Base-by-base conservation (phyloP, 30 jellyfish, hydroid and myxozoan genomes). In the Morbakka virulenta region DNA sequence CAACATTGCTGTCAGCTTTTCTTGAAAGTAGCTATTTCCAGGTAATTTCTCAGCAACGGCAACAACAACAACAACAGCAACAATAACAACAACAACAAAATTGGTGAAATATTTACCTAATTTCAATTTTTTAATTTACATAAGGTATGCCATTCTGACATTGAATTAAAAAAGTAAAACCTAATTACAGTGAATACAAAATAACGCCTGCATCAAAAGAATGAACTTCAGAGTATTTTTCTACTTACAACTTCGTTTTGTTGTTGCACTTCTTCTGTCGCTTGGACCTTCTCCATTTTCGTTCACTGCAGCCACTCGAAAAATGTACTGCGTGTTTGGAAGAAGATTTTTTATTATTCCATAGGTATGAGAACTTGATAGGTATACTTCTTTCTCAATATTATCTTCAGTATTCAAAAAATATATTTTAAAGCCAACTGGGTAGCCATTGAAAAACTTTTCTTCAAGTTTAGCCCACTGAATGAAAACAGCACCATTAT, bases 241-340 rank as follows among this genome's bases (percentile, higher is more conserved):
- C n/a, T n/a, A n/a, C 85, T 81, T 70, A 81, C 93, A 74, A 52
- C 77, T 81, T 32, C 80, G 81, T 21, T 34, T 32, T 29, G 93
- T 81, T 17, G 80, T 57, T 0, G 82, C 87, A 52, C 76, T 88
- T 20, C 74, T 61, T 23, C 95, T 47, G 23, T 74, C 81, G 49
- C 95, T 74, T 27, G 95, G 95, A 13, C 95, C 95, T 2, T 61
- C 53, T 1, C 95, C 95, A 2, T 82, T 79, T 25, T 75, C 50
- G 21, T 84, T 84, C 80, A 68, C 26, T 34, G 28, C 85, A 32
- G 89, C 75, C 23, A 84, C 95, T 12, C 76, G 89, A 13, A 84
- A 35, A 33, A 84, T 50, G 74, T 84, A 84, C 23, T 81, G 67
- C 23, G 95, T 74, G 28, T 23, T 32, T 14, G 95, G 95, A 50